Base-by-base conservation (phyloP, 2,888 invertebrate genomes). In the Fabriciana adippe region DNA sequence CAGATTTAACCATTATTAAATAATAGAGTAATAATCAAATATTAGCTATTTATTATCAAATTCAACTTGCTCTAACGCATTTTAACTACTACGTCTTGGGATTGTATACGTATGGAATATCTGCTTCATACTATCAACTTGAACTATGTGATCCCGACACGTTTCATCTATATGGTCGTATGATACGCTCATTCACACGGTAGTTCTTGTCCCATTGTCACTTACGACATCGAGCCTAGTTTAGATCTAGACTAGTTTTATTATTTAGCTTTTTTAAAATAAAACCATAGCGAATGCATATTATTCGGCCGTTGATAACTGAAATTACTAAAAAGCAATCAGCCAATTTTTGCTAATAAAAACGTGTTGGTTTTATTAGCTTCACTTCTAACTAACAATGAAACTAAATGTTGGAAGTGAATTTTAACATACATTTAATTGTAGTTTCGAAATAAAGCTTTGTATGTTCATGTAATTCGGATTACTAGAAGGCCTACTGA, bases 91-190 rank as follows among this genome's bases (percentile, higher is more conserved):
- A 56, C 48, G 64, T 55, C 56, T 45, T 31, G 45, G 54, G 51
- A 48, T 56, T 64, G 62, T 68, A 63, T 66, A 63, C 71, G 54
- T 71, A 64, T 51, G 53, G 53, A 13, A 54, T 72, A 71, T 75
- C 48, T 57, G 47, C 4, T 21, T 47, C 15, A 11, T 45, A 57
- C 47, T 86, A 88, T 86, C 87, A 76, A 68, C 74, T 76, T 88
- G 88, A 88, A 87, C 88, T 81, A 62, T 75, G 69, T 86, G 87
- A 88, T 83, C 88, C 81, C 82, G 64, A 69, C 70, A 70, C 70
- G 54, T 68, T 64, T 69, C 31, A 55, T 48, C 60, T 65, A 53
- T 64, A 66, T 53, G 11, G 2, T 41, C 11, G 35, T 41, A 45
- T 59, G 62, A 66, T 59, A 70, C 63, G 55, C 63, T 68, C 54